Evolutionary conservation across 2,797 vertebrate species (phyloP).

Genomic region (Pogonophryne albipinna): DNA sequence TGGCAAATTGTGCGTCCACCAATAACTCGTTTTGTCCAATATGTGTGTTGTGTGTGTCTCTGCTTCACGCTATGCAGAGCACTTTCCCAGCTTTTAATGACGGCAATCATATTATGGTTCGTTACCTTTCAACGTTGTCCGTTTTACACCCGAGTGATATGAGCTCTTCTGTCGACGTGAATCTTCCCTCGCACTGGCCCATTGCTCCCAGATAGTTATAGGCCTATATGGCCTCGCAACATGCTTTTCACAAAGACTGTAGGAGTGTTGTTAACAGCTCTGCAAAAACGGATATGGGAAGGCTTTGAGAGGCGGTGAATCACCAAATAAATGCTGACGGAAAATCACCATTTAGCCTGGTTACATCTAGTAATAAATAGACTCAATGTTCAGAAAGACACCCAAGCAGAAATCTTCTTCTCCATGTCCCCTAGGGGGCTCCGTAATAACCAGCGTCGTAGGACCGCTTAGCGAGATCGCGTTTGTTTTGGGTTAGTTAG

Average conservation of each 20-base stretch:
- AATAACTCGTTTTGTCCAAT: background rate
- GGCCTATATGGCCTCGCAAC: conserved; percentile 35
- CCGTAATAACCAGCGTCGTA: no score
- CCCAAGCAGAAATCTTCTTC: no score
- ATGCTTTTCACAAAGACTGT: conserved; percentile 41
- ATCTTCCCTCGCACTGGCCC: conserved; percentile 63
- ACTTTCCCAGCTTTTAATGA: conserved; percentile 47
- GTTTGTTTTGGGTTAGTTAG: no score
- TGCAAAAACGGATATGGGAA: conserved; percentile 42
- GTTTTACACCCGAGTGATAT: conserved; percentile 51
- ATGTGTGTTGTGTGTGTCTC: conserved; percentile 11
- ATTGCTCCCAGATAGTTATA: conserved; percentile 67
- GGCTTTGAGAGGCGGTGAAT: conserved; percentile 24
- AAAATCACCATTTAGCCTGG: background rate
- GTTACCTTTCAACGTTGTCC: conserved; percentile 43
- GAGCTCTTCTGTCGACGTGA: conserved; percentile 57
- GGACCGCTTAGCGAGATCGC: no score
- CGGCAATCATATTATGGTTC: conserved; percentile 38
- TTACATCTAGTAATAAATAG: conserved; percentile 7
- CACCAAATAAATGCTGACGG: conserved; percentile 20
- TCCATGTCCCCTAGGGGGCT: no score
- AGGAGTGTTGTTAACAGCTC: conserved; percentile 54
- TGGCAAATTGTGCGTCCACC: conserved; percentile 35
- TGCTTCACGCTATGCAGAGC: conserved; percentile 35
- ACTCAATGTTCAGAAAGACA: no score